Evolutionary conservation across 2,888 invertebrate genomes (phyloP).

Genomic region (Eupithecia tripunctaria): DNA sequence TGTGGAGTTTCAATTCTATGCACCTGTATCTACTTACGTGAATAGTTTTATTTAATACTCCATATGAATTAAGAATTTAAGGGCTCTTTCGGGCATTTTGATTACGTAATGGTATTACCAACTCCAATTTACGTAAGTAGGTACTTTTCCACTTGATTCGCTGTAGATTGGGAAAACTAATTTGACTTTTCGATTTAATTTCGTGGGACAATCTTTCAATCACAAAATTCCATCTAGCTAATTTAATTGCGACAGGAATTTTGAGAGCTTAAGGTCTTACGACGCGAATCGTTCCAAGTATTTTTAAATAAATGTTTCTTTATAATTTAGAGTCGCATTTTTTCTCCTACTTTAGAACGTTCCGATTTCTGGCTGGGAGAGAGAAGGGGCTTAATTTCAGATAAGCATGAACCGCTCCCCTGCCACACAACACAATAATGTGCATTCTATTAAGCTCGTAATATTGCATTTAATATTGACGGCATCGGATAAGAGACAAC

Average conservation of each 20-base stretch:
- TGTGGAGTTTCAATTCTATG: conserved; percentile 14
- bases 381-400: neutral
- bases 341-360: neutral
- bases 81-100: conserved; percentile 12
- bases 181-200: conserved; percentile 20
- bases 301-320: conserved; percentile 9
- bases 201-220: conserved; percentile 18
- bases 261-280: neutral
- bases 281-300: neutral
- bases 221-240: conserved; percentile 11
- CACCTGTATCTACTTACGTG: neutral
- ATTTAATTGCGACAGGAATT: conserved; percentile 11
- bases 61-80: conserved; percentile 13
- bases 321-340: neutral
- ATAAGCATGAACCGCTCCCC: neutral
- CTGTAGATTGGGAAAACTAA: conserved; percentile 21
- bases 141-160: neutral
- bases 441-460: neutral
- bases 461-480: no score
- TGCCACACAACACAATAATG: neutral
- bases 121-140: conserved; percentile 19
- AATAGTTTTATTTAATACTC: conserved; percentile 14
- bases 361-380: neutral
- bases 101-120: conserved; percentile 18
- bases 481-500: no score